These are phyloP conservation scores for Ichneumoninae sp. DNA, from an alignment of 2,888 invertebrate species.

Conservation along the genomic window DNA sequence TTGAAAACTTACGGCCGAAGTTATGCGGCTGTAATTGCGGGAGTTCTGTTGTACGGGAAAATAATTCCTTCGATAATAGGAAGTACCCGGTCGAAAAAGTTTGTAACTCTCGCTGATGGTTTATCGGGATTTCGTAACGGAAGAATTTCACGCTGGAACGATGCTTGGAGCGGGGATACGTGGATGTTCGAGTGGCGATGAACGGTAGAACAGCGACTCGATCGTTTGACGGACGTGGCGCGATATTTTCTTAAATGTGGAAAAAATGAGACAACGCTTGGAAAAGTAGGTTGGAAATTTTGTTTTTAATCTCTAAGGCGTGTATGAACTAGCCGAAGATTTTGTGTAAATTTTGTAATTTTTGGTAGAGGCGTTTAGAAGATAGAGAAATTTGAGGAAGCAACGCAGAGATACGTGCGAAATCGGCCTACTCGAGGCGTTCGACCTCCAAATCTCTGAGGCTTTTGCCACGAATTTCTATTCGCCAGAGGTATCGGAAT, in stretches of 20 bases:
- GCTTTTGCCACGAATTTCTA: not conserved
- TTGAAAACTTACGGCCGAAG: not conserved
- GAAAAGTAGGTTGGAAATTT: not conserved
- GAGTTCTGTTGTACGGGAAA: not conserved
- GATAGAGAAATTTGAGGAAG: not conserved
- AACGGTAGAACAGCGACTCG: not conserved
- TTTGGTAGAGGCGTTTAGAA: not conserved
- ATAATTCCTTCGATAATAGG: slow-evolving; percentile 24
- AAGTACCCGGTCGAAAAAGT: slow-evolving; percentile 10
- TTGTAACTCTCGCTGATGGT: not conserved
- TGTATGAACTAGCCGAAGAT: not conserved
- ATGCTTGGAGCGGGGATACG: not conserved
- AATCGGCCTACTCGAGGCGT: too few relatives aligned
- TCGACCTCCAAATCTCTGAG: not conserved
- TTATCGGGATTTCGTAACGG: slow-evolving; percentile 10
- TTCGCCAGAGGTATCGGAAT: not conserved
- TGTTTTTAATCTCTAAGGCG: not conserved
- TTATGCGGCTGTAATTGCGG: not conserved
- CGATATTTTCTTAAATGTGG: not conserved
- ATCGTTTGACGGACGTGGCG: not conserved
- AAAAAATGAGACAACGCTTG: not conserved
- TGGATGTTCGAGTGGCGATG: not conserved
- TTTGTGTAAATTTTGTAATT: not conserved
- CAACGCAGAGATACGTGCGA: not conserved
- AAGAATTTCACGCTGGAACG: not conserved